Conservation (phyloP, 2,888 invertebrate species). For the Phragmatobia fuliginosa region DNA sequence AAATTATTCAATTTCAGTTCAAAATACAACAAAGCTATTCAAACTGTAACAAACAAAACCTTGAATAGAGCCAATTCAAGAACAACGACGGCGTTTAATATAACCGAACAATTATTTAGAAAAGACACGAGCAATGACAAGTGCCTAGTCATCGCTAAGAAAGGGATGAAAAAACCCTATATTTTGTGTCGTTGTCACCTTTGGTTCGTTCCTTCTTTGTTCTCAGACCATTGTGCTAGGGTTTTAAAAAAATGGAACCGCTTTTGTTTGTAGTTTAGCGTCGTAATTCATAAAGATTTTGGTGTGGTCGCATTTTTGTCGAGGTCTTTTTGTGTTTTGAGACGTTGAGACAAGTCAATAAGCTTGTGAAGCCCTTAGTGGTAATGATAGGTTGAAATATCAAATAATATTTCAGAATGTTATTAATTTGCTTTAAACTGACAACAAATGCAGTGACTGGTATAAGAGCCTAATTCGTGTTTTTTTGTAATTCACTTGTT, state of each 20-base stretch:
- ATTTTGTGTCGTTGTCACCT: slow-evolving; percentile 16
- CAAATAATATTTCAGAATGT: neutral
- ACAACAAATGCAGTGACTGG: neutral
- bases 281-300: slow-evolving; percentile 31
- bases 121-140: slow-evolving; percentile 29
- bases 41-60: slow-evolving; percentile 34
- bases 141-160: slow-evolving; percentile 43
- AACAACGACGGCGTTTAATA: slow-evolving; percentile 23
- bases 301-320: neutral
- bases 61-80: slow-evolving; percentile 25
- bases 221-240: slow-evolving; percentile 15
- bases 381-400: neutral
- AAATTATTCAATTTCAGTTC: neutral
- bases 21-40: slow-evolving; percentile 26
- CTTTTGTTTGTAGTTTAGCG: slow-evolving; percentile 41
- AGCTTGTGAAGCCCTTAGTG: neutral
- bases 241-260: slow-evolving; percentile 17
- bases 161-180: slow-evolving; percentile 40
- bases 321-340: neutral
- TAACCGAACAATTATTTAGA: slow-evolving; percentile 49
- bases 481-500: no score
- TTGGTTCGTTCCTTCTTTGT: slow-evolving; percentile 18
- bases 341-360: neutral
- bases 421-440: neutral
- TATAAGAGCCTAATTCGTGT: no score